Evolutionary conservation across 2,113 vertebrate genomes (phyloP).

Genomic region (Malurus elegans): DNA sequence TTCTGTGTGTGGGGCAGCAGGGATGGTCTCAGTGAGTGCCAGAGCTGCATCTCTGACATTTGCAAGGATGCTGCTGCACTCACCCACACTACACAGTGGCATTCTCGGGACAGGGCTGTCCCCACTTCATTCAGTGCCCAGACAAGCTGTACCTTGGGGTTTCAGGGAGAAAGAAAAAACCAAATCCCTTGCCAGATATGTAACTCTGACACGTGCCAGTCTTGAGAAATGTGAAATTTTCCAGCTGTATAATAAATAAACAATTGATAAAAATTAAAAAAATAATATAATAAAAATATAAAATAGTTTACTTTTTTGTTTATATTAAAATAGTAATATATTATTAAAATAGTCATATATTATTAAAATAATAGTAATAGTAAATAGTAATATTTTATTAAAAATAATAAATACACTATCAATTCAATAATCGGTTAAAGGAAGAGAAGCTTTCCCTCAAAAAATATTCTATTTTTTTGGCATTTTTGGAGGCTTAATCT

Average conservation of each 20-base stretch:
- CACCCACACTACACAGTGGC: not conserved
- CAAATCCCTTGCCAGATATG: not conserved
- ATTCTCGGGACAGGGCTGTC: not conserved
- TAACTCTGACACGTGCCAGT: not conserved
- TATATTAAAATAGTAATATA: no score
- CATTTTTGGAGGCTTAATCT: not conserved
- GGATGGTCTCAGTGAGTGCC: not conserved
- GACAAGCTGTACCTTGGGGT: not conserved
- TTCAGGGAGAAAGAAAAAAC: not conserved
- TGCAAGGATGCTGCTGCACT: not conserved
- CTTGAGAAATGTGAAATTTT: not conserved
- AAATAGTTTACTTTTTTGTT: no score
- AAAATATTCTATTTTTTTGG: not conserved
- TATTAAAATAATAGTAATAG: no score
- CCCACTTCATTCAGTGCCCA: not conserved
- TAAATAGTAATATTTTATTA: no score
- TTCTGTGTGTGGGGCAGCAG: accelerated
- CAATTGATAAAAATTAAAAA: no score
- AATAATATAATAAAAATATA: no score
- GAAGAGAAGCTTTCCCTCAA: not conserved
- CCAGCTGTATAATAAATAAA: no score
- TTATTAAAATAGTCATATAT: no score
- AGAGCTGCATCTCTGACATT: not conserved
- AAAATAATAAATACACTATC: not conserved
- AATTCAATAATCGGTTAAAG: not conserved